Evolutionary conservation across 2,888 invertebrate species (phyloP), one percentile per base, ranked within the genome.

Genomic region (Cactoblastis cactorum): DNA sequence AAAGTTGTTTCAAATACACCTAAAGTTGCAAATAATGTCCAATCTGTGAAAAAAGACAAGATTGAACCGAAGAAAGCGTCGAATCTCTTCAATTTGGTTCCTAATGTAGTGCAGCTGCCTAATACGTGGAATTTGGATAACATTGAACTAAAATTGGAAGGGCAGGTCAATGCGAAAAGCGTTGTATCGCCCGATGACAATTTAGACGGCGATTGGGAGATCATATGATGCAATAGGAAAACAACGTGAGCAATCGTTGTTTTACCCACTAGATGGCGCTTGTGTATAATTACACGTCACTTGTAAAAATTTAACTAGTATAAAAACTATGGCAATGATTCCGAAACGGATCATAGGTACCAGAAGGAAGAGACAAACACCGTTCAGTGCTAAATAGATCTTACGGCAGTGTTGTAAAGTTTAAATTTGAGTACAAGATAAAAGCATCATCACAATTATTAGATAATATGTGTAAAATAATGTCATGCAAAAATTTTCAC

Each of bases 71-170:
- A 60, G 56, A 57, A 53, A 38, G 58, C 67, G 39, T 39, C 61
- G 2, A 65, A 63, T 9, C 62, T 67, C 0, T 56, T 67, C 32
- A 83, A 89, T 50, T 67, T 88, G 53, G 80, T 90, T 5, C 90
- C 90, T 22, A 91, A 89, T 66, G 77, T 90, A 28, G 76, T 91
- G 19, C 78, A 89, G 53, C 72, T 92, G 53, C 92, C 92, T 0
- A 91, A 91, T 47, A 88, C 87, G 33, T 93, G 92, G 92, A 92
- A 92, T 63, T 73, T 92, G 41, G 86, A 88, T 50, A 81, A 88
- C 61, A 87, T 92, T 8, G 80, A 88, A 56, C 55, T 90, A 18
- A 74, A 76, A 49, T 61, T 88, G 37, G 86, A 86, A 18, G 50
- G 71, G 51, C 79, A 76, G n/a, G 81, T 68, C 8, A 76, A 78